Base-by-base conservation (phyloP, 2,113 vertebrate genomes). In the Cochlearius cochlearius region DNA sequence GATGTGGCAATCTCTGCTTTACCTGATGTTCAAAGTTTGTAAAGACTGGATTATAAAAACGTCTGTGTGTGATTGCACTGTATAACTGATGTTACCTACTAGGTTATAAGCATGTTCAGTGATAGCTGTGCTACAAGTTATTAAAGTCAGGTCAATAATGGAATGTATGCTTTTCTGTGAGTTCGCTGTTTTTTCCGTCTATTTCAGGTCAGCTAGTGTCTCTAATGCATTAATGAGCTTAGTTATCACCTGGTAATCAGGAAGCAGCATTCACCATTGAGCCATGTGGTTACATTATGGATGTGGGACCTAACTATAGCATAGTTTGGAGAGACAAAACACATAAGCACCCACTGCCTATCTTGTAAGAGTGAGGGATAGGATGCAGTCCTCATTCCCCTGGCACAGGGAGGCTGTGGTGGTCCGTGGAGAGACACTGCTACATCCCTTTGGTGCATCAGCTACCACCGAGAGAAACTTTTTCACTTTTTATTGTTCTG, bases 361-460 rank as follows among this genome's bases (percentile, higher is more conserved):
- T 21, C 18, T 23, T 52, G 32, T 19, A 18, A 47, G 12, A 18
- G 34, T 21, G n/a, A n/a, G 15, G 23, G 8, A 41, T 62, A 76
- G 5, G 12, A 13, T 53, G 30, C 13, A 41, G 21, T 50, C 56
- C 25, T 56, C 8, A 11, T 26, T 53, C 20, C 8, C 6, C 19
- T 41, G 15, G 9, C 14, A 39, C 30, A 15, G 38, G n/a, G 7
- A 21, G 14, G 21, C 30, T 22, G n/a, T 36, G n/a, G 41, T 23
- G 77, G 9, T 43, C 39, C 7, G 7, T 0, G 0, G 14, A 55
- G 23, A 34, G n/a, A 23, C 29, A 30, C 8, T 43, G 11, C 14
- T 71, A 30, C 10, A 12, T 8, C 10, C 36, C 15, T 63, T 50
- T 64, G 21, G 16, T 50, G 14, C 30, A 16, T 38, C 27, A 34